Evolutionary conservation across 2,113 vertebrate genomes (phyloP).

Genomic region (Gambusia affinis): DNA sequence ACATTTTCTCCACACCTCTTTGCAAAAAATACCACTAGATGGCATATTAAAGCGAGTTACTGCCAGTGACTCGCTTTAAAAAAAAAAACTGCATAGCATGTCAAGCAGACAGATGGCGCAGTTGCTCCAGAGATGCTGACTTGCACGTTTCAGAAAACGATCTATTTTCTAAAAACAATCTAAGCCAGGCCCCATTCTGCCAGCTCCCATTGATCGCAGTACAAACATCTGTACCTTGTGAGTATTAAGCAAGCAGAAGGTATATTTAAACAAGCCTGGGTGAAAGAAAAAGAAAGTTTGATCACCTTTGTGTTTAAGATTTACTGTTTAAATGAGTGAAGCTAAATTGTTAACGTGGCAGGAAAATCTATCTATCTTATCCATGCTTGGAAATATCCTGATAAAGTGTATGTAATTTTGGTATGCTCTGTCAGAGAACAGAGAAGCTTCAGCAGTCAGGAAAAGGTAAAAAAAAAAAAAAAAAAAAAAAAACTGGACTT

Average conservation of each 20-base stretch:
- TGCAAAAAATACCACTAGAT: conserved; percentile 47
- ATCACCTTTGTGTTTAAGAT: neutral
- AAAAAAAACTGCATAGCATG: conserved; percentile 10
- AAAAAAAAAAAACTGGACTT: conserved; percentile 27
- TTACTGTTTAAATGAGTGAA: neutral
- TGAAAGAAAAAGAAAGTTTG: neutral
- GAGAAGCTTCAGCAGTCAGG: conserved; percentile 45
- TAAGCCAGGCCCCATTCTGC: conserved; percentile 27
- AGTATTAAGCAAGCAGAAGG: neutral
- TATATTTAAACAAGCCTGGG: neutral
- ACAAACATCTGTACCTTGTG: conserved; percentile 2
- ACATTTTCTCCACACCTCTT: too few species aligned
- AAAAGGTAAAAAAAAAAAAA: conserved; percentile 43
- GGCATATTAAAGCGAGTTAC: conserved; percentile 38
- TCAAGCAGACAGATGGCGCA: conserved; percentile 67
- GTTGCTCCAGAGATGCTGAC: conserved; percentile 58
- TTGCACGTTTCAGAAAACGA: conserved; percentile 29
- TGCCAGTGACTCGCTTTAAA: neutral
- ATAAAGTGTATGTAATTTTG: conserved; percentile 33
- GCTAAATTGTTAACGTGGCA: neutral
- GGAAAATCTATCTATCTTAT: neutral
- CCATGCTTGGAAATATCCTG: neutral
- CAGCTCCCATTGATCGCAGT: conserved; percentile 5
- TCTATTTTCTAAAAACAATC: conserved; percentile 57
- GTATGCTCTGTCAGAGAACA: conserved; percentile 18